Evolutionary conservation across 2,797 vertebrate species (phyloP), one percentile per base, ranked within the genome.

Genomic region (Lepilemur septentrionalis): DNA sequence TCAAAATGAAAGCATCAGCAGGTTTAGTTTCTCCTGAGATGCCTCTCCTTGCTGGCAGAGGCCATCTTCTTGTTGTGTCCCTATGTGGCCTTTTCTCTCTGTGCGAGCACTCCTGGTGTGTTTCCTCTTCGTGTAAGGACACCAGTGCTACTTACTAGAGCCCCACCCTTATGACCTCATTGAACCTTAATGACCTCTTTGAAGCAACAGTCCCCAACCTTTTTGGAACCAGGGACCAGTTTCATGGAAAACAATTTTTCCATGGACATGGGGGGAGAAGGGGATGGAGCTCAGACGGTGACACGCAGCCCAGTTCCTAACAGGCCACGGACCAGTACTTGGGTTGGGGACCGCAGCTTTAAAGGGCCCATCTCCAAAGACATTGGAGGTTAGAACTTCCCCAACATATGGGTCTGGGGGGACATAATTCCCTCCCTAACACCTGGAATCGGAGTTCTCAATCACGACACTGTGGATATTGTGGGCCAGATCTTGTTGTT

Each of bases 391-490:
- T 17, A n/a, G 55, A 10, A 23, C 22, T 63, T 72, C 38, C 38
- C 38, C 57, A 41, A 23, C 9, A 6, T 7, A 78, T 0, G n/a
- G 38, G 87, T 30, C 7, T 12, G 11, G 12, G 22, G 25, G 61
- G 2, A 25, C 50, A 61, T 4, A 52, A 46, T 30, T 89, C 63
- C 10, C 20, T 41, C 25, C 18, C 4, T 55, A 52, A 30, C 48
- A 76, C 18, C 70, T 43, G 6, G 25, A 55, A 32, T 32, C 25
- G 5, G 46, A 52, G 17, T 4, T 32, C 63, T 59, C 67, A 11
- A 0, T 20, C 5, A 9, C 5, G 2, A 46, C 7, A 5, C 10
- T 9, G 20, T 2, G 48, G 5, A 4, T 15, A 12, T 59, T 65
- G 17, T 67, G 73, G n/a, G 20, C 38, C 25, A 59, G 28, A 32